Base-by-base conservation (phyloP, 2,888 invertebrate species). In the Diadegma fenestrale region DNA sequence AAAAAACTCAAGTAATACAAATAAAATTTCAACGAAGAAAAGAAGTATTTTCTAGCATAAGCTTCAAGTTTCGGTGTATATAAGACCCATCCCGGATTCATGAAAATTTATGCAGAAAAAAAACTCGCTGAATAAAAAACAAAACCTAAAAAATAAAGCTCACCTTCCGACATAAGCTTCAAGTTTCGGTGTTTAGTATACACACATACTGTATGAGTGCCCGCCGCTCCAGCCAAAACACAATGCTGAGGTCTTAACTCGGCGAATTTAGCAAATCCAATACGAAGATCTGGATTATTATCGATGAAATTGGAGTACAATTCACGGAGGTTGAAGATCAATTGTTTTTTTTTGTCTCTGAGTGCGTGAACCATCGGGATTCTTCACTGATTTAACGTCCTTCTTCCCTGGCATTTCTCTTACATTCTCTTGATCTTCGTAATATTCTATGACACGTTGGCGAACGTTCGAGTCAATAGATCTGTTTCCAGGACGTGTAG, bases 171-270 rank as follows among this genome's bases (percentile, higher is more conserved):
- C 87, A 88, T 86, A 12, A 90, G 80, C 71, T 89, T 88, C 7
- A 87, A 61, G 37, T 89, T 89, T 79, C 89, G 86, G 61, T 88
- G 88, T 19, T 85, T 68, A 12, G 79, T 61, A 73, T 89, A 89
- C 10, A 89, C 89, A 84, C 89, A 89, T 48, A 89, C 85, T 22
- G 84, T 73, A 75, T 89, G 87, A 0, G 88, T 87, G 17, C 90
- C 88, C 33, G 79, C 76, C 12, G 85, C 73, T 12, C 87, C 88
- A 37, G 88, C 80, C 4, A 89, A 72, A n/a, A 89, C 71, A 51
- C 89, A 87, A 45, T 81, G 45, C 75, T 84, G 82, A 12, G 88
- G 88, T 22, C 86, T 66, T 19, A 88, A 66, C 17, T 48, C 33
- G 8, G 85, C 85, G 79, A 89, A 89, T 22, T n/a, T 86, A 0